Percentiles rank a stretch among this genome's conserved stretches.
Evolutionary conservation across 2,113 vertebrate species (phyloP).

Genomic region (Mus pahari): DNA sequence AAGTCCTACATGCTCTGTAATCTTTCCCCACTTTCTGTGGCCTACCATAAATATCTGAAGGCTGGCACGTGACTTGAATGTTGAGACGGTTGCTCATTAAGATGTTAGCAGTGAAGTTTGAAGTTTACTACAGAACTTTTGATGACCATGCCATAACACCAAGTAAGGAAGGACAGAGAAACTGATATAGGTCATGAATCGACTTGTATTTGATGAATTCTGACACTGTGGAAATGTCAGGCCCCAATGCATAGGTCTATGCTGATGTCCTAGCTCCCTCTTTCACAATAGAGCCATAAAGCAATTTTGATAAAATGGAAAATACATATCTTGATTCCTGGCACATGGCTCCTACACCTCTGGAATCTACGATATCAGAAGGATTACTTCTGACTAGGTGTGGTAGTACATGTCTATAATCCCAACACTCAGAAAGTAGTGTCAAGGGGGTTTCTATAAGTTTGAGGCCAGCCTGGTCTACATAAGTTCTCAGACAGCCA

Average conservation of each 20-base stretch:
- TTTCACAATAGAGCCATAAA: not conserved
- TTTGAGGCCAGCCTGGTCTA: not conserved
- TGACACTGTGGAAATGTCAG: not conserved
- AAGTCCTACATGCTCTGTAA: not conserved
- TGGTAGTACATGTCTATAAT: not conserved
- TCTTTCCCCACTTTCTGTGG: not conserved
- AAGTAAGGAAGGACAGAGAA: not conserved
- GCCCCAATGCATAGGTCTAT: not conserved
- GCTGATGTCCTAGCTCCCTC: not conserved
- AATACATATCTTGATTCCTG: not conserved
- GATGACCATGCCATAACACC: not conserved
- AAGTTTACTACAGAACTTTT: not conserved
- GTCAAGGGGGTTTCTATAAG: not conserved
- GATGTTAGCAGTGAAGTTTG: not conserved
- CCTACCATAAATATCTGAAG: not conserved
- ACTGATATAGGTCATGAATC: not conserved
- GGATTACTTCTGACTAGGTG: not conserved
- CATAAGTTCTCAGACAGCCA: not conserved
- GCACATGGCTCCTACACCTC: not conserved
- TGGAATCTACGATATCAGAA: not conserved
- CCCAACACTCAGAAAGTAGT: not conserved
- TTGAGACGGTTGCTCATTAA: not conserved
- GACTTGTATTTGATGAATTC: not conserved
- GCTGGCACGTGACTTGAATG: not conserved
- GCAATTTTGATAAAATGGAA: not conserved